Evolutionary conservation across 1,140 invertebrate genomes (phyloP), one percentile per base, ranked within the genome.

Genomic region (Hyphantria cunea): DNA sequence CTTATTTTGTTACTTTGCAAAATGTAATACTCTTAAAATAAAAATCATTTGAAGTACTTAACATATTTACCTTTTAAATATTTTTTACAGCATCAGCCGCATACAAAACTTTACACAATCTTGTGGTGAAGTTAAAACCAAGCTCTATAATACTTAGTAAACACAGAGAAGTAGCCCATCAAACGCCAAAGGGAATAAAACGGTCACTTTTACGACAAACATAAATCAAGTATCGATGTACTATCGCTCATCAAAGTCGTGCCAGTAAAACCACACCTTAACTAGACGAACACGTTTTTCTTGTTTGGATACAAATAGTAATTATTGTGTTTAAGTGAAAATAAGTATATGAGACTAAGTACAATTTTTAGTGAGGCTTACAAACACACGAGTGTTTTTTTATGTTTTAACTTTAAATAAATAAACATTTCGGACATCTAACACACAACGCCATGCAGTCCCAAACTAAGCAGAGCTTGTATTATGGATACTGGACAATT

Each of bases 111-210:
- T n/a, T 14, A 17, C 44, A 58, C 45, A 25, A 49, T 39, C n/a
- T 37, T 56, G 54, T 6, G 45, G 33, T 8, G 17, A 12, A 58
- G 48, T 49, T 49, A 58, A 58, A 49, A 13, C 55, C n/a, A 31
- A 58, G 42, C 9, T 15, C 55, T 58, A 58, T 49, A 58, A 58
- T 56, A 56, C 54, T 56, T 56, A 58, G 47, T 48, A 45, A 48
- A 58, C 47, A 58, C 55, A 58, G 34, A 61, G 49, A 61, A 61
- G 58, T 52, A 61, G 49, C 49, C 14, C 58, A 61, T 61, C 58
- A 52, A 61, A 61, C n/a, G 58, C 39, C 9, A 33, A 44, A 44
- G 48, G 45, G 48, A 61, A 52, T 61, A 61, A 61, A 61, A 61
- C 49, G 58, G 58, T 44, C 48, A 51, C 34, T 45, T 61, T 61